phyloP scores from a whole-genome alignment of 2,888 invertebrate species.

The Temnothorax ravouxi region DNA sequence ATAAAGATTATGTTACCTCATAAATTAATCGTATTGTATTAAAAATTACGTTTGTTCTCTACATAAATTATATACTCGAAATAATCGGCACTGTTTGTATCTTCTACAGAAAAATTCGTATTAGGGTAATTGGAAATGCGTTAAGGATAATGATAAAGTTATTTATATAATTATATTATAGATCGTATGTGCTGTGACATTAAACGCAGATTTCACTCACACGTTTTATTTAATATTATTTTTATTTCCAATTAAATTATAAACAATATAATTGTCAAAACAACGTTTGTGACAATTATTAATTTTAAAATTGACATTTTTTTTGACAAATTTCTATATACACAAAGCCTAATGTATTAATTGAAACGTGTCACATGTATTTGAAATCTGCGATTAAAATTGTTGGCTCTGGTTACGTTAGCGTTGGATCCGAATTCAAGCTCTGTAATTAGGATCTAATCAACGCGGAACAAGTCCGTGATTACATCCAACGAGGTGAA shows the following conservation, averaged over 20 bases:
- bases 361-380: background rate
- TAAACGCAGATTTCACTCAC: constrained; percentile 24
- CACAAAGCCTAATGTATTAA: background rate
- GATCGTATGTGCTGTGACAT: background rate
- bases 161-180: constrained; percentile 17
- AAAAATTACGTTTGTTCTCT: background rate
- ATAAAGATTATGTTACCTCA: constrained; percentile 8
- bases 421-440: constrained; percentile 15
- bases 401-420: background rate
- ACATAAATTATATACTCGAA: constrained; percentile 5
- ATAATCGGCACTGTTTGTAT: constrained; percentile 15
- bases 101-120: background rate
- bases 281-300: background rate
- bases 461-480: constrained; percentile 5
- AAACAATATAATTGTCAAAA: background rate
- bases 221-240: background rate
- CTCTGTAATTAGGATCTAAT: constrained; percentile 28
- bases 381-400: constrained; percentile 38
- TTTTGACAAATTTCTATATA: background rate
- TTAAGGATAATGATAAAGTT: background rate
- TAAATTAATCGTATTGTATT: constrained; percentile 14
- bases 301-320: background rate
- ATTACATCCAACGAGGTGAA: constrained; percentile 17
- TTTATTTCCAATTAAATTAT: background rate
- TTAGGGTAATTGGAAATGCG: background rate